Conservation (phyloP, 1,140 invertebrate species). For the Aphidius ervi region DNA sequence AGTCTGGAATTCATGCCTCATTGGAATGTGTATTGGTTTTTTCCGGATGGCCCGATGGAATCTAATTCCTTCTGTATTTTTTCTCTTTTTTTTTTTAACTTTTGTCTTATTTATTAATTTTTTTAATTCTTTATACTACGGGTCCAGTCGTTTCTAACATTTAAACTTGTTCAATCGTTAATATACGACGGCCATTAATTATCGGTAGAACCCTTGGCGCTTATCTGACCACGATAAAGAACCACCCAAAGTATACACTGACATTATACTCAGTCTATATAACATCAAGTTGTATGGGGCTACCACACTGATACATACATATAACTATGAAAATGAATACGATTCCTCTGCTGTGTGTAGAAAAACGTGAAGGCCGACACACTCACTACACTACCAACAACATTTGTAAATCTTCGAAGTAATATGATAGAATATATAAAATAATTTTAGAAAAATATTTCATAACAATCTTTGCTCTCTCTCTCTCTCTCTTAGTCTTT, state of each 20-base stretch:
- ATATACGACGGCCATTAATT: slow-evolving; percentile 20
- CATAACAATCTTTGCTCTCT: too few species aligned
- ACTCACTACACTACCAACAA: too few species aligned
- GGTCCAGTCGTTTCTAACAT: slow-evolving; percentile 2
- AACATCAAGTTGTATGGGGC: too few species aligned
- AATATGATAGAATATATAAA: not conserved
- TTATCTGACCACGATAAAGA: slow-evolving; percentile 20
- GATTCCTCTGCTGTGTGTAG: too few species aligned
- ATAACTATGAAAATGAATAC: too few species aligned
- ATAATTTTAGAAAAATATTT: too few species aligned
- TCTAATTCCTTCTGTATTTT: slow-evolving; percentile 7
- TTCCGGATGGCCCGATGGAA: slow-evolving; percentile 18
- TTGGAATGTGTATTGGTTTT: slow-evolving; percentile 20
- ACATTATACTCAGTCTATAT: too few species aligned
- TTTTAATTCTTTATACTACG: not conserved
- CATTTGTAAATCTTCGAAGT: too few species aligned
- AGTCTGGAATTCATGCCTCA: slow-evolving; percentile 10
- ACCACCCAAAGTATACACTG: not conserved
- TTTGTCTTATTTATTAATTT: not conserved
- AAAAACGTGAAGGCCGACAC: too few species aligned
- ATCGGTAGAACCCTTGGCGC: slow-evolving; percentile 22
- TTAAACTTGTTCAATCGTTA: slow-evolving; percentile 4
- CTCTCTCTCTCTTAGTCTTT: too few species aligned
- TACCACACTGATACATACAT: not conserved
- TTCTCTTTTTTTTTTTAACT: slow-evolving; percentile 7